A percentile compares a stretch with the other conserved stretches of the same genome.
Evolutionary conservation across 2,888 invertebrate species (phyloP).

Genomic region (Diarsia brunnea): DNA sequence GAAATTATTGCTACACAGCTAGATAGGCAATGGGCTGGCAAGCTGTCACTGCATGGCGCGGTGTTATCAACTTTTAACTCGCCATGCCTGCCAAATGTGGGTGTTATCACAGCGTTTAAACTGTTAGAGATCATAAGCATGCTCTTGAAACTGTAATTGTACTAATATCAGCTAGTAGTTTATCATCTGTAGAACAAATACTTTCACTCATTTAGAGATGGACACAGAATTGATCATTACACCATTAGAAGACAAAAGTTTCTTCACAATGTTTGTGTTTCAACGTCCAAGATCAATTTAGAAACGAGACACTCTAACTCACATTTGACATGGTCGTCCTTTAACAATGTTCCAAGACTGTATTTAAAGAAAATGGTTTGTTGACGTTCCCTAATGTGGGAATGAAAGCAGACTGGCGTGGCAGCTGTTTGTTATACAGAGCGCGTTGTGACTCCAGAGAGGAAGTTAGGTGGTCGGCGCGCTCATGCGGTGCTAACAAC

Average conservation of each 20-base stretch:
- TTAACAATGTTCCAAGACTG: slow-evolving; percentile 28
- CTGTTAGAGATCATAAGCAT: slow-evolving; percentile 44
- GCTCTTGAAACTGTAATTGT: slow-evolving; percentile 6
- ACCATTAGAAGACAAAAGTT: slow-evolving; percentile 2
- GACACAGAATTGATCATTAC: neutral
- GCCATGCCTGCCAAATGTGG: slow-evolving; percentile 54
- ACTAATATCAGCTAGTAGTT: neutral
- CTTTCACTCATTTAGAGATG: neutral
- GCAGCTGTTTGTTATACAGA: slow-evolving; percentile 61
- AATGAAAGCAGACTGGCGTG: slow-evolving; percentile 51
- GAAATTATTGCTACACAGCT: slow-evolving; percentile 56
- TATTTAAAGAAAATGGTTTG: slow-evolving; percentile 61
- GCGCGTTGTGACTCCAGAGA: slow-evolving; percentile 55
- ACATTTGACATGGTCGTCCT: slow-evolving; percentile 3
- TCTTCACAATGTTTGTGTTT: neutral
- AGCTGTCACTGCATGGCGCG: slow-evolving; percentile 52
- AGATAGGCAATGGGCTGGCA: slow-evolving; percentile 55
- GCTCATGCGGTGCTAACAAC: slow-evolving; percentile 43
- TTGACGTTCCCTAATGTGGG: slow-evolving; percentile 57
- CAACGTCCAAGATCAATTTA: slow-evolving; percentile 10
- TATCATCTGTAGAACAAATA: neutral
- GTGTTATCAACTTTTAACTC: slow-evolving; percentile 56
- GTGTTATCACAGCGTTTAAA: slow-evolving; percentile 34
- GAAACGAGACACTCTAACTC: slow-evolving; percentile 2
- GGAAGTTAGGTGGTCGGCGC: slow-evolving; percentile 53